Percentiles rank a stretch among this genome's conserved stretches.
These are phyloP conservation scores for Vulpes lagopus DNA, from an alignment of 2,113 vertebrate species.

Conservation along the genomic window DNA sequence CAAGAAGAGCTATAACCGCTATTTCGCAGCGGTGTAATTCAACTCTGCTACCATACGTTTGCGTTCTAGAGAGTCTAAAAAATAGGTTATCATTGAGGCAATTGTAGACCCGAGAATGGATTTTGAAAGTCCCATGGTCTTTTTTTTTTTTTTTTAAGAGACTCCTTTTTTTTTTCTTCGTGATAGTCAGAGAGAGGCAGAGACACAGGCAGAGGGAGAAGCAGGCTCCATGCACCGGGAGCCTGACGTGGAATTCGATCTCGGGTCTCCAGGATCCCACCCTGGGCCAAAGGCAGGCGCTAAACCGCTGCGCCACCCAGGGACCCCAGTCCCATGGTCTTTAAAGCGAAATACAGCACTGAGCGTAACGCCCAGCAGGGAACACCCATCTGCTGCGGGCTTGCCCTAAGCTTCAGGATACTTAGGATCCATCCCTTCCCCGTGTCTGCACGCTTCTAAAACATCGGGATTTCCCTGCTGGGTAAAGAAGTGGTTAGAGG, in stretches of 20 bases:
- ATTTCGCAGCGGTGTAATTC: accelerated
- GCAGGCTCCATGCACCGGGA: too few relatives aligned
- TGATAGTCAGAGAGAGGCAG: too few relatives aligned
- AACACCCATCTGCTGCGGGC: too few relatives aligned
- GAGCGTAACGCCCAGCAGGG: accelerated
- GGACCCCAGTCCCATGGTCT: not conserved
- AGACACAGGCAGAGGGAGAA: too few relatives aligned
- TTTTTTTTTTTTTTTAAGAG: too few relatives aligned
- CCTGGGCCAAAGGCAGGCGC: too few relatives aligned
- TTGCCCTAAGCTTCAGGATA: accelerated
- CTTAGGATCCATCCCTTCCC: accelerated
- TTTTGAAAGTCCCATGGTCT: not conserved
- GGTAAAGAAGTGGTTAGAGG: accelerated
- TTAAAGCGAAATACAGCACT: accelerated
- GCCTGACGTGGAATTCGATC: too few relatives aligned
- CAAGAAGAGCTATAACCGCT: not conserved
- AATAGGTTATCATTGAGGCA: accelerated
- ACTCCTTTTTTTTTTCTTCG: too few relatives aligned
- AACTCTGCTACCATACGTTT: accelerated
- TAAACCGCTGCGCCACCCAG: too few relatives aligned
- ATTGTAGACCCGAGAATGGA: too few relatives aligned
- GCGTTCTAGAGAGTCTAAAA: accelerated
- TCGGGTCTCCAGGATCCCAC: too few relatives aligned
- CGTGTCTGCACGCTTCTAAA: accelerated
- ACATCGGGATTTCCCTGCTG: accelerated